Percentiles rank a stretch among this genome's conserved stretches.
phyloP scores from a whole-genome alignment of 2,797 vertebrate species.

The Helarctos malayanus region DNA sequence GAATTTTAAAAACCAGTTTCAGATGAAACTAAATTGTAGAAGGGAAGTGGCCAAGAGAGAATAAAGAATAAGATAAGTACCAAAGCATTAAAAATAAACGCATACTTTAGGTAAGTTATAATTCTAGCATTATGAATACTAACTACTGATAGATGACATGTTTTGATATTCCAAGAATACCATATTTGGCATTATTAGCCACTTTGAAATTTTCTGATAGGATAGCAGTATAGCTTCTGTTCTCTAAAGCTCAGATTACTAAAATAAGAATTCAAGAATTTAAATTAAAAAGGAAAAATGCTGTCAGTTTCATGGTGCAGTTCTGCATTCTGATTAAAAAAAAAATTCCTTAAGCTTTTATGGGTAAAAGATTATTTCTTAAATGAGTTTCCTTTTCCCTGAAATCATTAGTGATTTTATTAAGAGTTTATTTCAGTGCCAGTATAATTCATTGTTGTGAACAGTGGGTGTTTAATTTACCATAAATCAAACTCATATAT shows the following conservation, averaged over 20 bases:
- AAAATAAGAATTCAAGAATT: constrained; percentile 45
- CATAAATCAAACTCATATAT: not conserved
- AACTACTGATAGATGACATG: not conserved
- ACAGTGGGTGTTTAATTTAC: constrained; percentile 1
- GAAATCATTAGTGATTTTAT: constrained; percentile 37
- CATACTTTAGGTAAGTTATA: constrained; percentile 17
- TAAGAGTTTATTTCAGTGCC: not conserved
- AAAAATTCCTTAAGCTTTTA: constrained; percentile 44
- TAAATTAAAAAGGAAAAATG: constrained; percentile 35
- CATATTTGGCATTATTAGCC: not conserved
- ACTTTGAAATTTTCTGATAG: constrained; percentile 58
- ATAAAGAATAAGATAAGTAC: not conserved
- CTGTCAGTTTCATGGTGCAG: not conserved
- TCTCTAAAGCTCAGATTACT: constrained; percentile 11
- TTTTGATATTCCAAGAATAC: not conserved
- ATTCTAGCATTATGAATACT: not conserved
- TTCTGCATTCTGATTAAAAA: not conserved
- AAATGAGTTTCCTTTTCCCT: not conserved
- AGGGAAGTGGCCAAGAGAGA: not conserved
- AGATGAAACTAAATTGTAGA: not conserved
- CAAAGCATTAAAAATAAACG: constrained; percentile 28
- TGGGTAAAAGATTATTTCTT: constrained; percentile 45
- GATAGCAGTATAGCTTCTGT: not conserved
- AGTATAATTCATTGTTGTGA: constrained; percentile 14
- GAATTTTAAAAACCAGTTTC: constrained; percentile 49